Base-by-base conservation (phyloP, 92 coral and sea anemone genomes). In the Phenganax marumi region DNA sequence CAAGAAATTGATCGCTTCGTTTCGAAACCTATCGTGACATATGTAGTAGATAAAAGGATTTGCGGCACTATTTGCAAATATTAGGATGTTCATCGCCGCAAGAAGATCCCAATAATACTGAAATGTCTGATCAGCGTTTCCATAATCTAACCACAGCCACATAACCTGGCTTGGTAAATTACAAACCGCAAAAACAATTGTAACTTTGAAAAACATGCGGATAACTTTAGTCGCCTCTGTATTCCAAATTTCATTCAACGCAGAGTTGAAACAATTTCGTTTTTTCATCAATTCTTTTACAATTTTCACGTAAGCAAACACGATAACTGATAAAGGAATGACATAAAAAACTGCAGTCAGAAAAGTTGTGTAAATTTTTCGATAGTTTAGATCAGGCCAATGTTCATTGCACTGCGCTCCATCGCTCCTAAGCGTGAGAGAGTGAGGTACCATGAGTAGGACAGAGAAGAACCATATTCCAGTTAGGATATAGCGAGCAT, bases 1-100 rank as follows among this genome's bases (percentile, higher is more conserved):
- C 72, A 78, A 62, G 68, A n/a, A 78, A 49, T 52, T 50, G 23
- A 8, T 43, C 12, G 73, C 83, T 62, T 78, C 83, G 49, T 8
- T 78, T 7, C 97, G 82, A 73, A 85, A 92, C 68, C 77, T 88
- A 48, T 90, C 97, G 75, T 86, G 87, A 57, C 88, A 83, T 70
- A 92, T 88, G 47, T 89, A 83, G 63, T 92, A 92, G 64, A 93
- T 90, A 23, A 92, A 84, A 11, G 97, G 97, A 84, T 92, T 92
- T n/a, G 93, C 91, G 0, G 93, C 97, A 66, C 97, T 92, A 86
- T 92, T 92, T 39, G 97, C 91, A 81, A 92, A 92, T 1, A 93
- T 88, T 58, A 92, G 70, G 46, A 92, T 88, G 75, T 92, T 84
- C 52, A 91, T 86, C 58, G 89, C 86, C 39, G 91, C 90, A 16